A percentile compares a stretch with the other conserved stretches of the same genome.
These are phyloP conservation scores for Deroplatys truncata DNA, from an alignment of 2,888 invertebrate species.

Conservation along the genomic window DNA sequence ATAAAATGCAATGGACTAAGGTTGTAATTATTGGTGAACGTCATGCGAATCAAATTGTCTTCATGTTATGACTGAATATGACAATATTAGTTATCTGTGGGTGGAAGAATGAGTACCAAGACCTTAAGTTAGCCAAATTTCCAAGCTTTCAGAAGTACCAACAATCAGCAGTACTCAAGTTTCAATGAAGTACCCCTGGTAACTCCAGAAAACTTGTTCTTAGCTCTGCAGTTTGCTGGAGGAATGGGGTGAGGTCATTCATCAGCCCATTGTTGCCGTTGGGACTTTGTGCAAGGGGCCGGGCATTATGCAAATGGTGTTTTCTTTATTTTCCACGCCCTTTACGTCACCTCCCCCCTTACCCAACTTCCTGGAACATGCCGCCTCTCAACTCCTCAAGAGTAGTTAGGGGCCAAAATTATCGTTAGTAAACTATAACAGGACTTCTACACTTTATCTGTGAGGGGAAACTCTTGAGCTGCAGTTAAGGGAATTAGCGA, in stretches of 20 bases:
- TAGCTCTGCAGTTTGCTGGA: not conserved
- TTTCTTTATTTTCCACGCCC: conserved; percentile 23
- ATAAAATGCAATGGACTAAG: too few relatives aligned
- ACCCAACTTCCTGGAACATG: not conserved
- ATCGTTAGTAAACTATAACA: not conserved
- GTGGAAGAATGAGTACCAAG: not conserved
- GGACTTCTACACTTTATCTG: not conserved
- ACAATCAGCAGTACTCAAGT: not conserved
- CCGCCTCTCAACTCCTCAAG: not conserved
- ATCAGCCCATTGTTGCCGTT: conserved; percentile 28
- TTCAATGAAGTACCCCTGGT: not conserved
- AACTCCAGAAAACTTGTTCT: not conserved
- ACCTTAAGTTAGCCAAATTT: not conserved
- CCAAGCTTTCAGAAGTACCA: not conserved
- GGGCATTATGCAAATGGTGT: conserved; percentile 27
- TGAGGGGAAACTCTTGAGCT: not conserved
- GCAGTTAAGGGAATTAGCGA: not conserved
- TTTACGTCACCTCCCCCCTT: not conserved
- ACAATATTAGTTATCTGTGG: not conserved
- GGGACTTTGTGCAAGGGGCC: conserved; percentile 4
- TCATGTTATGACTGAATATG: not conserved
- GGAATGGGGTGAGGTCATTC: conserved; percentile 22
- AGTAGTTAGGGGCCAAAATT: not conserved
- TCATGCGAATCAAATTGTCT: too few relatives aligned
- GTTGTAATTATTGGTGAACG: too few relatives aligned